A percentile compares a stretch with the other conserved stretches of the same genome.
phyloP scores from a whole-genome alignment of 2,113 vertebrate species.

The Rallus limicola region DNA sequence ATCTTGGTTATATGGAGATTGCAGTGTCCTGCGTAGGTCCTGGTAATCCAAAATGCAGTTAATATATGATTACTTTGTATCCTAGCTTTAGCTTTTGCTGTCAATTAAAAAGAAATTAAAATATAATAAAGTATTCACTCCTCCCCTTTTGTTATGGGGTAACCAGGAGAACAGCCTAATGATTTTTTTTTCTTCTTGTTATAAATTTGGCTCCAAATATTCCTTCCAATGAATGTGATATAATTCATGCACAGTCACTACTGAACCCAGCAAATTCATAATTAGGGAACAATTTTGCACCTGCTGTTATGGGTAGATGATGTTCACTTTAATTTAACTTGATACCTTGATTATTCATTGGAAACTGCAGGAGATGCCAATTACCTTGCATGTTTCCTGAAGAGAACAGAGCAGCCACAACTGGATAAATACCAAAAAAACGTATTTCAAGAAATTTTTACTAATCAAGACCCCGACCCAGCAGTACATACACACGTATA shows the following conservation, averaged over 20 bases:
- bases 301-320: conserved; percentile 69
- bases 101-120: background rate
- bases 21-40: background rate
- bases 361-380: conserved; percentile 50
- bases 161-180: background rate
- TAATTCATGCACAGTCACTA: conserved; percentile 76
- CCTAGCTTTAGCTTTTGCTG: background rate
- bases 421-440: background rate
- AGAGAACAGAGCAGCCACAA: background rate
- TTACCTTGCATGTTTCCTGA: conserved; percentile 48
- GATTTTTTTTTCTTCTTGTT: background rate
- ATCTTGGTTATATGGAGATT: background rate
- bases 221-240: conserved; percentile 60
- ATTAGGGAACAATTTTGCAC: conserved; percentile 78
- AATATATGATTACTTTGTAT: background rate
- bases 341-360: conserved; percentile 73
- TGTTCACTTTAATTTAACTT: conserved; percentile 70
- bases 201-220: conserved; percentile 13
- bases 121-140: background rate
- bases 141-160: background rate
- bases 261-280: conserved; percentile 71
- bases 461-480: background rate
- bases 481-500: background rate
- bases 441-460: background rate
- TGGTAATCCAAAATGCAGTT: background rate